Base-by-base conservation (phyloP, 2,888 invertebrate species). In the Lathronympha strigana region DNA sequence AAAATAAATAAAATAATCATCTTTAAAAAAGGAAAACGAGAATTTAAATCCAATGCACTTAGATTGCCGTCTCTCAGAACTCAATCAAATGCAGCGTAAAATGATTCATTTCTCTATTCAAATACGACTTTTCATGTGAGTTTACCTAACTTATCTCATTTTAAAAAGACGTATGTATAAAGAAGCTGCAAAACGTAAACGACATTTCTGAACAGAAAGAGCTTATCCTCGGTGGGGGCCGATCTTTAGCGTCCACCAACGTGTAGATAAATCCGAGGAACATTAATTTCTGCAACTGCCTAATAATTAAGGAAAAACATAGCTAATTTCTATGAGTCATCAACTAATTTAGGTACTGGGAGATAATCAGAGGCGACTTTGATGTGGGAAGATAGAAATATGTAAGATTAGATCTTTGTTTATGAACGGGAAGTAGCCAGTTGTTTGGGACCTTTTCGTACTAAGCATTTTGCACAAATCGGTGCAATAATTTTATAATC, bases 261-360 rank as follows among this genome's bases (percentile, higher is more conserved):
- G 79, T 79, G 69, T 67, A 76, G 70, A 82, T 85, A 84, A 84
- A 83, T 85, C 76, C 69, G 66, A 76, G 66, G 72, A 77, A 67
- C 73, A 73, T 78, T 75, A 70, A 76, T 74, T 75, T 73, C 54
- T 71, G 64, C 58, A 66, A 67, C 53, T 36, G 47, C 47, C 54
- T 66, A 66, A 66, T 66, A 66, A 66, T 61, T 66, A 66, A 66
- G 38, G 21, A 54, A 61, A 54, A 61, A 66, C 64, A 64, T 66
- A 54, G 47, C 40, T 17, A 15, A 15, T 9, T 15, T 19, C 53
- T 53, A 64, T 66, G 66, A 66, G 25, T 66, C 66, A 66, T 33
- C 25, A 47, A 23, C n/a, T 45, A 53, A 8, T 54, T 47, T 31
- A 61, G 38, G 51, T 43, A 45, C 40, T 33, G 23, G n/a, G 25